Evolutionary conservation across 2,888 invertebrate genomes (phyloP).

Genomic region (Himalopsyche anomala): DNA sequence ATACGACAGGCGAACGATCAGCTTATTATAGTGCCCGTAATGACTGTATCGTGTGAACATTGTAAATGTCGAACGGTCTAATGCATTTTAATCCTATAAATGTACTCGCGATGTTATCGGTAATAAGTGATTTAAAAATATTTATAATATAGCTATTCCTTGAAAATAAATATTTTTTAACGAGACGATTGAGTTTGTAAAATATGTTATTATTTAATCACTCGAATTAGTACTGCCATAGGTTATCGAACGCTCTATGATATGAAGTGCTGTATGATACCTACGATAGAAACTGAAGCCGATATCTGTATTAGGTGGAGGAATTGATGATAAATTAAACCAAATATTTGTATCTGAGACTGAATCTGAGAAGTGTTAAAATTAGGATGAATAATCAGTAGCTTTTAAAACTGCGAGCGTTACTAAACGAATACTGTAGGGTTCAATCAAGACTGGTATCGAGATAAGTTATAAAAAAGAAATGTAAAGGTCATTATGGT

Average conservation of each 20-base stretch:
- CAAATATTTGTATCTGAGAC: constrained; percentile 66
- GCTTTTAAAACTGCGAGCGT: constrained; percentile 59
- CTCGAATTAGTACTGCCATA: constrained; percentile 61
- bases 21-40: constrained; percentile 41
- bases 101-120: constrained; percentile 35
- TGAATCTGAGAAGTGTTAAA: constrained; percentile 63
- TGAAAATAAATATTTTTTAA: constrained; percentile 51
- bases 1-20: neutral
- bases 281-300: constrained; percentile 43
- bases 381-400: constrained; percentile 65
- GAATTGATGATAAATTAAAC: constrained; percentile 64
- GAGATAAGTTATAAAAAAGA: constrained; percentile 64
- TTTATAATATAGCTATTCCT: constrained; percentile 42
- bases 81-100: constrained; percentile 46
- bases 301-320: constrained; percentile 59
- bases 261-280: constrained; percentile 48
- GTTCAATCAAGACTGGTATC: constrained; percentile 66
- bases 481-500: constrained; percentile 56
- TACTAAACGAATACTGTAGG: constrained; percentile 60
- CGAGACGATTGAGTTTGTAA: constrained; percentile 41
- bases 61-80: constrained; percentile 35
- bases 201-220: constrained; percentile 45
- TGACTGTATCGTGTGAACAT: constrained; percentile 9
- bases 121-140: constrained; percentile 55
- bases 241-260: constrained; percentile 55